These are phyloP conservation scores for Lasioglossum oenotherae DNA, from an alignment of 2,888 invertebrate genomes.

Conservation along the genomic window DNA sequence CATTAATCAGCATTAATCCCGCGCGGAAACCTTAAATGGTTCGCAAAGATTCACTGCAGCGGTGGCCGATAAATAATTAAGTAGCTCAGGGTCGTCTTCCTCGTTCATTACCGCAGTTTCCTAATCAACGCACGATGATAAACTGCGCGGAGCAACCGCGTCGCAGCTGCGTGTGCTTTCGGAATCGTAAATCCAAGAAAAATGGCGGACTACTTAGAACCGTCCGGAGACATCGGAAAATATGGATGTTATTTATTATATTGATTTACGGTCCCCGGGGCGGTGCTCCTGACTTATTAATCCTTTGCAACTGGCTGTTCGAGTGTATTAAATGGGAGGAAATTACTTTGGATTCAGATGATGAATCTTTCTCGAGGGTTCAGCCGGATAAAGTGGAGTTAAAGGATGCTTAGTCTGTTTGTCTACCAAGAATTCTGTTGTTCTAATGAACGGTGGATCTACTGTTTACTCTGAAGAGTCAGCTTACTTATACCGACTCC, in stretches of 20 bases:
- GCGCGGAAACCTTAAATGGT: slow-evolving; percentile 22
- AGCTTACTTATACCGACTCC: not conserved
- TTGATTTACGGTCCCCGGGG: not conserved
- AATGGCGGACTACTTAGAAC: slow-evolving; percentile 16
- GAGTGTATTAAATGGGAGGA: slow-evolving; percentile 10
- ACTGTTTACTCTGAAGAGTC: not conserved
- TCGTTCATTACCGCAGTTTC: slow-evolving; percentile 55
- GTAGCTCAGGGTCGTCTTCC: slow-evolving; percentile 40
- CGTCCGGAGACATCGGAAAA: not conserved
- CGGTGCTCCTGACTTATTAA: not conserved
- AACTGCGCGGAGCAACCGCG: slow-evolving; percentile 29
- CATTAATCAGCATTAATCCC: slow-evolving; percentile 68
- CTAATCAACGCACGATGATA: slow-evolving; percentile 58
- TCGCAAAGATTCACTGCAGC: slow-evolving; percentile 32
- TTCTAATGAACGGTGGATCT: slow-evolving; percentile 11
- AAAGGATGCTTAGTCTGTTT: slow-evolving; percentile 3
- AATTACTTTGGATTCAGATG: not conserved
- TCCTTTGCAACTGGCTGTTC: not conserved
- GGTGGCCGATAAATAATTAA: slow-evolving; percentile 66
- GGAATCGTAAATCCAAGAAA: slow-evolving; percentile 19
- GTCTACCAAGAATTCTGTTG: not conserved
- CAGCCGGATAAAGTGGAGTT: not conserved
- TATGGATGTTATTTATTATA: slow-evolving; percentile 32
- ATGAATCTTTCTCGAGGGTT: slow-evolving; percentile 21
- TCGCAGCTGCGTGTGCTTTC: not conserved